Evolutionary conservation across 1,140 invertebrate species (phyloP), one percentile per base, ranked within the genome.

Genomic region (Drosophila leontia): DNA sequence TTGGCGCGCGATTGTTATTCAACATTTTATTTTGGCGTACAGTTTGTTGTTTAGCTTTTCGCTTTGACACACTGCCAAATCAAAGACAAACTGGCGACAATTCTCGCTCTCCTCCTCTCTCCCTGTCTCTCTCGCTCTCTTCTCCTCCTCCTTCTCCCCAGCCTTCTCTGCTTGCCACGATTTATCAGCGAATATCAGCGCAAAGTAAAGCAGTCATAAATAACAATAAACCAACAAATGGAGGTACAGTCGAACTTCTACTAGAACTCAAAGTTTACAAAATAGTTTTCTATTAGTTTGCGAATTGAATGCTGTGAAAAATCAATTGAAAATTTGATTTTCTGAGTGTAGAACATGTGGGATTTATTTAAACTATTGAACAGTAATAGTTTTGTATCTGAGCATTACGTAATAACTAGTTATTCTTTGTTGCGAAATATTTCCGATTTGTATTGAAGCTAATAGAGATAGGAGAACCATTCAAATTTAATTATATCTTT

Each of bases 1-100:
- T 86, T 86, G 83, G 83, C 82, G 82, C 55, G 83, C 56, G 62
- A 63, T 77, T 86, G 83, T 86, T 86, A 86, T 74, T 87, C 80
- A 86, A 87, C 71, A 67, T 45, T 59, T 55, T 64, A 72, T 67
- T 63, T 78, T 77, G 41, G 50, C 67, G 65, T 58, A 78, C 74
- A 63, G 58, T 78, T 70, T 63, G 72, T 72, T 58, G 55, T 72
- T 71, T 70, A 47, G 67, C 67, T 67, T 57, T 78, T 58, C 44
- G 53, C 67, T 50, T 61, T 77, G 71, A 75, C 72, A 76, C 42
- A 60, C 63, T 75, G 60, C 75, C 75, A 77, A 78, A 78, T 63
- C 70, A 78, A 78, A 78, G 76, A 78, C 75, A 78, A 70, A 50
- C 75, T 78, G 75, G 75, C 75, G 75, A 70, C 75, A 11, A 41